Evolutionary conservation across 2,797 vertebrate genomes (phyloP).

Genomic region (Rallus crepitans): DNA sequence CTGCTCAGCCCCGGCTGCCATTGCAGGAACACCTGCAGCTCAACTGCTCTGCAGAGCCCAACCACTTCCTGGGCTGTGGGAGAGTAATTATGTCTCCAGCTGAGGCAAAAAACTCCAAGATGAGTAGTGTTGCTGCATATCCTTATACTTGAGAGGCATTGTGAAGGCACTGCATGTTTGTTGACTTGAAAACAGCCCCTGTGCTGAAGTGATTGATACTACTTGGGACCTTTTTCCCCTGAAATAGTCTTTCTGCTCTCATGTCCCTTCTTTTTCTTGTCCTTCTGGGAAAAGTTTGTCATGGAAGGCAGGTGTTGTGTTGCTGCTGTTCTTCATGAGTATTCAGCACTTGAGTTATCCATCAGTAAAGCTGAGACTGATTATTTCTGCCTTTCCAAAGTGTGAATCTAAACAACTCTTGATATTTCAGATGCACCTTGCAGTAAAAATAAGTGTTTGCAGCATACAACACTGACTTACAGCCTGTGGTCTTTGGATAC

Average conservation of each 20-base stretch:
- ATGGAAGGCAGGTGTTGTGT: too few relatives aligned
- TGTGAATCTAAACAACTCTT: not conserved
- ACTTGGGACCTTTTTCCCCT: not conserved
- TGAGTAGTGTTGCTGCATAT: too few relatives aligned
- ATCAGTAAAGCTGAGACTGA: not conserved
- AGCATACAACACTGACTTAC: not conserved
- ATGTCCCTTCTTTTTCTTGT: not conserved
- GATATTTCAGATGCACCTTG: not conserved
- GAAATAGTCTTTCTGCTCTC: not conserved
- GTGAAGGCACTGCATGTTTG: accelerated
- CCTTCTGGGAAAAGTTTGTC: not conserved
- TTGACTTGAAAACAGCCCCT: not conserved
- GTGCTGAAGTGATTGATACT: not conserved
- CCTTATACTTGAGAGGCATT: not conserved
- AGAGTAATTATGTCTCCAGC: not conserved
- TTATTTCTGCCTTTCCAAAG: not conserved
- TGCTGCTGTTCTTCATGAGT: not conserved
- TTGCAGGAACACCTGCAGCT: not conserved
- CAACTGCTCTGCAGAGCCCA: not conserved
- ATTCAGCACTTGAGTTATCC: not conserved
- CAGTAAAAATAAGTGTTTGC: not conserved
- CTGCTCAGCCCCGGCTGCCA: not conserved
- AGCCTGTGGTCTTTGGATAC: not conserved
- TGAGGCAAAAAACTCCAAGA: not conserved
- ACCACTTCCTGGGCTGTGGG: not conserved